These are phyloP conservation scores for Nycticebus coucang DNA, from an alignment of 2,113 vertebrate genomes.

Conservation along the genomic window DNA sequence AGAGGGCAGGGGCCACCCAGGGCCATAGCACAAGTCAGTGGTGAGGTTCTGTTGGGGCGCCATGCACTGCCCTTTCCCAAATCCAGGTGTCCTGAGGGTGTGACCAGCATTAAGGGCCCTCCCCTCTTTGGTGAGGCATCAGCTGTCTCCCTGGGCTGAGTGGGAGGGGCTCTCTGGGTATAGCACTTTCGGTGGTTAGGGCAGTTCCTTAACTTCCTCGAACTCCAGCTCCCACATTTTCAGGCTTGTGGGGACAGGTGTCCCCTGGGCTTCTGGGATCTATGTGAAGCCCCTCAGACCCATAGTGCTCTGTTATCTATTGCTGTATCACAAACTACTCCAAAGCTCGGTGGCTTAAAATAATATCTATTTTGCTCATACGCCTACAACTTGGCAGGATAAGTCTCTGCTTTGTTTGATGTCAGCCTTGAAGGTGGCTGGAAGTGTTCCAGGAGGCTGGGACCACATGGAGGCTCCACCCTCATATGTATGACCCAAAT, in stretches of 20 bases:
- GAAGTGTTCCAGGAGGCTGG: not conserved
- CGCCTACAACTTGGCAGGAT: not conserved
- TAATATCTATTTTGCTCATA: not conserved
- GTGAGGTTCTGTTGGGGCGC: too few species aligned
- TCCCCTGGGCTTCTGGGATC: not conserved
- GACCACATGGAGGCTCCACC: not conserved
- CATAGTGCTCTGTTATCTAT: too few species aligned
- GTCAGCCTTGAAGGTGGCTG: not conserved
- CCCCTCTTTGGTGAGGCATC: too few species aligned
- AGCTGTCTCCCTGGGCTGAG: not conserved
- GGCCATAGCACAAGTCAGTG: not conserved
- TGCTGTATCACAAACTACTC: not conserved
- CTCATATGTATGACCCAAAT: not conserved
- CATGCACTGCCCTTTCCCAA: too few species aligned
- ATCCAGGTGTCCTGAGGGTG: not conserved
- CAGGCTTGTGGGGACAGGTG: not conserved
- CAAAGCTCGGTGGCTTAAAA: not conserved
- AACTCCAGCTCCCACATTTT: not conserved
- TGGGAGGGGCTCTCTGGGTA: too few species aligned
- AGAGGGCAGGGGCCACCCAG: not conserved
- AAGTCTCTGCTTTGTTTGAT: not conserved
- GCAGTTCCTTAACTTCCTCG: too few species aligned
- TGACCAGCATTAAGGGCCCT: not conserved
- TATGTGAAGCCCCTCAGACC: not conserved
- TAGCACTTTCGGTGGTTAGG: not conserved